phyloP scores from a whole-genome alignment of 2,113 vertebrate genomes.

The Falcunculus frontatus region DNA sequence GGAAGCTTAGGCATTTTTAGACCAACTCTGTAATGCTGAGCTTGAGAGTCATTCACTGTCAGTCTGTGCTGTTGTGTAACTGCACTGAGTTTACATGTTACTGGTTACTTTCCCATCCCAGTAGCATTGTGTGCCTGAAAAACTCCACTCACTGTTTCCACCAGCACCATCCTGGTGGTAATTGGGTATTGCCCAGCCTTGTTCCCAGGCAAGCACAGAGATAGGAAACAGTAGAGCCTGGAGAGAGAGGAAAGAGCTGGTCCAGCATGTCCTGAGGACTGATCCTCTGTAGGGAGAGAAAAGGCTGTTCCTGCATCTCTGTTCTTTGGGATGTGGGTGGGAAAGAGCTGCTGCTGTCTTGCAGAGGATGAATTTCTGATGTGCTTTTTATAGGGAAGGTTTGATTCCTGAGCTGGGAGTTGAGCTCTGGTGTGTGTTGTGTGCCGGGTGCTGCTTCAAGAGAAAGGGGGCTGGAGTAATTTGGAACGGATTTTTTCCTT shows the following conservation, averaged over 20 bases:
- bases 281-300: background rate
- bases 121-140: background rate
- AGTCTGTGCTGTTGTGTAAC: rapidly evolving
- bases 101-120: background rate
- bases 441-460: background rate
- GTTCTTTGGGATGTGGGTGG: background rate
- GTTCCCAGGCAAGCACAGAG: rapidly evolving
- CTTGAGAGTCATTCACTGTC: background rate
- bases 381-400: background rate
- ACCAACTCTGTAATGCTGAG: background rate
- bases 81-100: background rate
- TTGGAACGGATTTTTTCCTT: background rate
- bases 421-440: background rate
- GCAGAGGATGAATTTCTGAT: background rate
- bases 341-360: background rate
- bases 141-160: rapidly evolving
- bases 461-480: background rate
- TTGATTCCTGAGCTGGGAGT: background rate
- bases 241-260: background rate
- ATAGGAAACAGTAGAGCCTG: background rate
- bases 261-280: rapidly evolving
- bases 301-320: background rate
- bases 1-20: background rate
- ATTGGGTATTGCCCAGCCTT: background rate
- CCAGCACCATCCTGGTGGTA: background rate